Base-by-base conservation (phyloP, 2,888 invertebrate species). In the Tipula lateralis region DNA sequence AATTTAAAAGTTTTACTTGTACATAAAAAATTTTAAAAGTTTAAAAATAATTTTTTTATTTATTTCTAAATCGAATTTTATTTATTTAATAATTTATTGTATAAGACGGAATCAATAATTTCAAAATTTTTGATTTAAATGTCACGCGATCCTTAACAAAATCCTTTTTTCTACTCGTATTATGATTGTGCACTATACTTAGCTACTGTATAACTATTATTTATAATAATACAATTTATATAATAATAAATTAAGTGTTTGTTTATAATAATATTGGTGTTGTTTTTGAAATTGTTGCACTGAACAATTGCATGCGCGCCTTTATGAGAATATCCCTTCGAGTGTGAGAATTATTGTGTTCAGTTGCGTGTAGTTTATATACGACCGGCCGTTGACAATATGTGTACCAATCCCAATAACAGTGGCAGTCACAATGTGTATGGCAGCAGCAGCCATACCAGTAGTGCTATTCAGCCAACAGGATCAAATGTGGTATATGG, bases 1-100 rank as follows among this genome's bases (percentile, higher is more conserved):
- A 30, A 16, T 82, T 82, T 82, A 29, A 82, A 82, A 82, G 32
- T 82, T 82, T 82, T 29, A 30, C 32, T 82, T 82, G 66, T 66
- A 66, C 19, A 66, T 66, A 66, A 6, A 16, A 24, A 12, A 3
- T 39, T 39, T 13, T 13, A 39, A 13, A 1, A n/a, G 13, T 1
- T n/a, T n/a, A n/a, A n/a, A n/a, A n/a, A n/a, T n/a, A n/a, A n/a
- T 24, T 66, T 66, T 66, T 66, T 66, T 24, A 24, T 66, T 66
- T 19, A 3, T 66, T 12, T 66, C 24, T 24, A 66, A 66, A 66
- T 66, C 66, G 66, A 24, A 66, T 66, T 24, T 24, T 66, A 66
- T 9, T 66, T 50, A 66, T 66, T 66, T 66, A 66, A 66, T 66
- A 66, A 50, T 50, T 39, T 66, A 66, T 24, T 24, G 19, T 66